Evolutionary conservation across 2,888 invertebrate genomes (phyloP).

Genomic region (Leptinotarsa juncta): DNA sequence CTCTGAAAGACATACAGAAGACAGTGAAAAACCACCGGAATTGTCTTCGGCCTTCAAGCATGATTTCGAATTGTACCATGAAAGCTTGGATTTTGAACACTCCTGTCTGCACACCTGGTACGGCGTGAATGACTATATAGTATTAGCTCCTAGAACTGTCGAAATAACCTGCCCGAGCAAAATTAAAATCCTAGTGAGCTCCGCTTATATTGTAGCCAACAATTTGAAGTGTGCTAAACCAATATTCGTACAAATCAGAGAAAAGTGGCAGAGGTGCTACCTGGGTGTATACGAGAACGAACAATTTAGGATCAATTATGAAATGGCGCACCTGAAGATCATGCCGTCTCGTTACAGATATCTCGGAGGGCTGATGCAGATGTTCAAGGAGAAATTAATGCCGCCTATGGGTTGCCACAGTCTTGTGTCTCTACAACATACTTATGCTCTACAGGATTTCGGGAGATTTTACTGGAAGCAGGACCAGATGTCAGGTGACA

Average conservation of each 20-base stretch:
- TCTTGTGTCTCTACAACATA: constrained; percentile 79
- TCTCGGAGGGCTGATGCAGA: constrained; percentile 82
- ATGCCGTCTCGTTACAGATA: constrained; percentile 85
- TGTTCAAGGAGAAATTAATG: constrained; percentile 92
- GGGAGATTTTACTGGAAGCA: constrained; percentile 73
- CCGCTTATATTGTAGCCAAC: constrained; percentile 82
- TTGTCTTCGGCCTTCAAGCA: constrained; percentile 69
- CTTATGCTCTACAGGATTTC: constrained; percentile 71
- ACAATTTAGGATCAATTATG: constrained; percentile 84
- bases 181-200: constrained; percentile 84
- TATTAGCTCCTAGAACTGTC: constrained; percentile 75
- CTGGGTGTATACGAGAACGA: constrained; percentile 83
- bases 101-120: constrained; percentile 79
- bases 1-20: constrained; percentile 46
- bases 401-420: constrained; percentile 71
- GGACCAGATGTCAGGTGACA: constrained; percentile 71
- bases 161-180: constrained; percentile 76
- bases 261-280: constrained; percentile 84
- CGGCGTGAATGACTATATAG: constrained; percentile 85
- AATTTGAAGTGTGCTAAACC: constrained; percentile 87
- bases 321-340: constrained; percentile 87
- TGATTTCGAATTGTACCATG: constrained; percentile 71
- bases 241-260: constrained; percentile 87
- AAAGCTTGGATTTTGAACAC: constrained; percentile 66
- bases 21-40: constrained; percentile 48